Percentiles rank a stretch among this genome's conserved stretches.
Evolutionary conservation across 2,113 vertebrate species (phyloP).

Genomic region (Microcebus lehilahytsara): DNA sequence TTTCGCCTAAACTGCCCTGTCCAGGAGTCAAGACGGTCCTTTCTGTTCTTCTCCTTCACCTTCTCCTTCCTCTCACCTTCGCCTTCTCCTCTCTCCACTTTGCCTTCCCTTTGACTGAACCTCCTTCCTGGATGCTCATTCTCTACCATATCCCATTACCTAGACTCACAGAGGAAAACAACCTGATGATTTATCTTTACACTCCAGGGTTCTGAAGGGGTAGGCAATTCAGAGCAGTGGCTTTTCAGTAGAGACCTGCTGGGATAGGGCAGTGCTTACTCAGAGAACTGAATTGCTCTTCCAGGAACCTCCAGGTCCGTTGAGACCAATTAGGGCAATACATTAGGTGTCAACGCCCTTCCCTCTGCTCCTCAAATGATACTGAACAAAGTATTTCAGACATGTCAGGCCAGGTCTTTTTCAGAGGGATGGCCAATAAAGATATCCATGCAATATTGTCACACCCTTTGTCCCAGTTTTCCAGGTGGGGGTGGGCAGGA

Average conservation of each 20-base stretch:
- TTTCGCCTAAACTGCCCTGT: background rate
- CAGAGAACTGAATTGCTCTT: background rate
- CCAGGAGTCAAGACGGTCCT: background rate
- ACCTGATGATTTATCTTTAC: background rate
- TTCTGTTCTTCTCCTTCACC: background rate
- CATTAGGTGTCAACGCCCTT: fast-evolving
- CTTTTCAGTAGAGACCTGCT: background rate
- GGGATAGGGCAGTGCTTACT: background rate
- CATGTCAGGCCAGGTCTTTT: background rate
- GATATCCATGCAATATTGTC: background rate
- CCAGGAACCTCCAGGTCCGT: background rate
- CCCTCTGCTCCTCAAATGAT: background rate
- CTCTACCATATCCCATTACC: background rate
- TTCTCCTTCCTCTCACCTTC: background rate
- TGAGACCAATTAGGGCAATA: background rate
- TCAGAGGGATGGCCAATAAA: background rate
- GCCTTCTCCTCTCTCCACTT: background rate
- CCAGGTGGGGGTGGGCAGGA: fast-evolving
- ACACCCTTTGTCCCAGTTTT: background rate
- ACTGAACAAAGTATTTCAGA: background rate
- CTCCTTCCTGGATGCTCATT: background rate
- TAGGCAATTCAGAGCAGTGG: background rate
- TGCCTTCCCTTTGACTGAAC: background rate
- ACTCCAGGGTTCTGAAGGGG: background rate
- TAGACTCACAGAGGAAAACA: background rate